Base-by-base conservation (phyloP, 2,113 vertebrate genomes). In the Sakesphorus luctuosus region DNA sequence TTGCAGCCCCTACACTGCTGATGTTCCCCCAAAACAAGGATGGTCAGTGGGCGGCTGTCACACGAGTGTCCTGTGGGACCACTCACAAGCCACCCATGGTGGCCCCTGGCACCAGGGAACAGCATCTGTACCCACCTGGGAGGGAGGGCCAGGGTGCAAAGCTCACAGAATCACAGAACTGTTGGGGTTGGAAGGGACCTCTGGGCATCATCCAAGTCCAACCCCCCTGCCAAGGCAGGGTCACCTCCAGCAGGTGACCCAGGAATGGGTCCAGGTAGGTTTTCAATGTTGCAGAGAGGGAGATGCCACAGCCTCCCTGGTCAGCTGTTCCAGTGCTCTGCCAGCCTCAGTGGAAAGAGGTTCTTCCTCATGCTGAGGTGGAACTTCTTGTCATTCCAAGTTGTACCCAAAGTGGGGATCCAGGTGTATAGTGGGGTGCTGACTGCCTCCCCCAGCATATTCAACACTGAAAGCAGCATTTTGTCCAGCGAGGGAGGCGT, bases 341-440 rank as follows among this genome's bases (percentile, higher is more conserved):
- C 29, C 13, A 19, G 55, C 14, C 18, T 49, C 35, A 49, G 4
- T 18, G 6, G 38, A 40, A n/a, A 67, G 21, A 36, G 66, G 15
- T n/a, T 46, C 13, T 53, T 75, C 38, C 16, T 74, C 24, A 1
- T 2, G 9, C 35, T 49, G 13, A 76, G 20, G 3, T 43, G 17
- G 35, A 83, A 49, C 11, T 49, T 40, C 17, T 15, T 23, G 18
- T 9, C 17, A 36, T 73, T 43, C 47, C 35, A 83, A 58, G 26
- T 11, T 13, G 11, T 28, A 26, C 9, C 31, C 35, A 6, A 49
- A 68, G 11, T 36, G 35, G 52, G 31, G 9, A 18, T 10, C 3
- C 2, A 0, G 16, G 29, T 0, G 0, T 3, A 43, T 40, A 40
- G 21, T 24, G 35, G 18, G 9, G 25, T 6, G 49, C 44, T 12